A percentile compares a stretch with the other conserved stretches of the same genome.
phyloP scores from a whole-genome alignment of 2,113 vertebrate genomes.

The Alligator sinensis region DNA sequence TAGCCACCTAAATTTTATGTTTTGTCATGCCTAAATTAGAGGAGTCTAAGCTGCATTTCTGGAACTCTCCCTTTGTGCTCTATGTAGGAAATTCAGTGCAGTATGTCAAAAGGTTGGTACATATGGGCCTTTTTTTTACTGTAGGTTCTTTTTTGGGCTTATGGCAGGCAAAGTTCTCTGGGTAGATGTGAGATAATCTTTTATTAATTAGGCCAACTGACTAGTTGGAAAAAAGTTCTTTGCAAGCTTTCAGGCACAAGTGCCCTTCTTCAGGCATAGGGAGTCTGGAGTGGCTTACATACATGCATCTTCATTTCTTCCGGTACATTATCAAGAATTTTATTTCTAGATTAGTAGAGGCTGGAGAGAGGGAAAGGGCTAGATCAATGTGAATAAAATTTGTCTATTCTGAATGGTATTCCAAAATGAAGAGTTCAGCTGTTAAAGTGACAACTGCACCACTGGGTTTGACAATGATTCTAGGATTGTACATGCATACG shows the following conservation, averaged over 20 bases:
- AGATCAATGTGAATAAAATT: neutral
- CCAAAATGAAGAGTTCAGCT: neutral
- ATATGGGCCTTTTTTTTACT: neutral
- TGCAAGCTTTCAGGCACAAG: no score
- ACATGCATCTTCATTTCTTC: neutral
- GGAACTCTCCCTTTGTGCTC: no score
- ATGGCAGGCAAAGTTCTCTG: no score
- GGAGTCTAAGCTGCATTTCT: no score
- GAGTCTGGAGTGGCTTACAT: no score
- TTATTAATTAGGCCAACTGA: neutral
- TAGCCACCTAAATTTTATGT: no score
- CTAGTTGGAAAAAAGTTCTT: no score
- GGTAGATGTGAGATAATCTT: neutral
- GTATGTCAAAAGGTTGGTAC: neutral
- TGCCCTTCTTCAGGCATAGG: no score
- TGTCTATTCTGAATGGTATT: neutral
- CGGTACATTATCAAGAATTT: neutral
- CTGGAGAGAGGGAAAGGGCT: rapidly evolving
- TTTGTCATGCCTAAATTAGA: no score
- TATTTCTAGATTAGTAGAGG: neutral
- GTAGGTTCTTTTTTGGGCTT: neutral
- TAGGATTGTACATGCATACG: neutral
- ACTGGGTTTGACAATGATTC: neutral
- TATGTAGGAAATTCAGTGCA: no score
- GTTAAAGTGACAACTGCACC: neutral